phyloP scores from a whole-genome alignment of 2,888 invertebrate species.

The Ariolimax columbianus region DNA sequence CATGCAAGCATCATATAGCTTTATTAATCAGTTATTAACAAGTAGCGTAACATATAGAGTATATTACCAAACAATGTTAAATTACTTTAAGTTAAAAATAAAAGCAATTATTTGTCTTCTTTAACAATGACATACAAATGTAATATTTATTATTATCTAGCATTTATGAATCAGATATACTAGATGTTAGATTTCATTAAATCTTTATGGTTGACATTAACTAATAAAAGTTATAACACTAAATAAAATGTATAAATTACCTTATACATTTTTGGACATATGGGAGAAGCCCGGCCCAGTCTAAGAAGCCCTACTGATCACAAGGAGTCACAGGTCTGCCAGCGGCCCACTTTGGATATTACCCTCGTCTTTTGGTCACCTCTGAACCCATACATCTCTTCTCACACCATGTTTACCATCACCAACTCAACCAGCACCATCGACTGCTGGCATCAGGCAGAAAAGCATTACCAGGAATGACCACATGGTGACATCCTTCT shows the following conservation, averaged over 20 bases:
- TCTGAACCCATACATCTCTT: slow-evolving; percentile 13
- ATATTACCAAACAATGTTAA: no score
- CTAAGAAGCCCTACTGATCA: slow-evolving; percentile 31
- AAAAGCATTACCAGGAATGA: slow-evolving; percentile 27
- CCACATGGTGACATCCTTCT: neutral
- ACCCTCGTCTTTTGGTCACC: slow-evolving; percentile 22
- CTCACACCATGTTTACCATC: no score
- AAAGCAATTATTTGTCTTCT: no score
- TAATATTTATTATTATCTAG: no score
- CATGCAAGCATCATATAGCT: no score
- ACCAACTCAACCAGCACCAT: neutral
- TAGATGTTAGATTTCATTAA: no score
- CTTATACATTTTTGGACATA: slow-evolving; percentile 25
- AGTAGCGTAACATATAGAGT: no score
- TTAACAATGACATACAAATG: no score
- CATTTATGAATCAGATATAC: no score
- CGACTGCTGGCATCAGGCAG: neutral
- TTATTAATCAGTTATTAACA: no score
- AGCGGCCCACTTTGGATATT: slow-evolving; percentile 25
- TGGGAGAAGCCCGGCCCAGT: slow-evolving; percentile 41
- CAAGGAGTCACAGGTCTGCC: slow-evolving; percentile 15
- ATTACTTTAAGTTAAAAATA: no score
- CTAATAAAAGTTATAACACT: neutral
- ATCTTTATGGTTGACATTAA: no score
- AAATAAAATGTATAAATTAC: slow-evolving; percentile 28